A percentile compares a stretch with the other conserved stretches of the same genome.
Conservation (phyloP, 1,140 invertebrate species). For the Penaeus vannamei region DNA sequence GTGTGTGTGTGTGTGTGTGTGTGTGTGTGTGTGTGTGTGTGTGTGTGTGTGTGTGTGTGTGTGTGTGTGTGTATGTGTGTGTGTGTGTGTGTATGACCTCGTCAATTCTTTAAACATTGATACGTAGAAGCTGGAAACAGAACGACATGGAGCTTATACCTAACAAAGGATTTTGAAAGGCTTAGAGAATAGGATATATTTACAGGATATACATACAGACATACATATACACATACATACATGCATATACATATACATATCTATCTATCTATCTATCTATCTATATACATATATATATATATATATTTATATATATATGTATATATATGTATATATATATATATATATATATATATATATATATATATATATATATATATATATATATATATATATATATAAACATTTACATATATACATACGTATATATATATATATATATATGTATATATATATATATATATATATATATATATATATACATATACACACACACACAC, state of each 20-base stretch:
- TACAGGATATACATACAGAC: constrained; percentile 7
- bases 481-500: background rate
- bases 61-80: constrained; percentile 14
- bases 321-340: background rate
- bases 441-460: background rate
- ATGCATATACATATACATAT: background rate
- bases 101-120: background rate
- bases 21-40: background rate
- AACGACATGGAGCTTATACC: too few species aligned
- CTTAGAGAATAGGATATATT: too few species aligned
- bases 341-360: constrained; percentile 26
- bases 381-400: constrained; percentile 11
- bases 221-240: background rate
- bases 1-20: background rate
- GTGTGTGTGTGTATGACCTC: background rate
- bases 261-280: background rate
- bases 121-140: too few species aligned
- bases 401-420: background rate
- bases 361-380: constrained; percentile 35
- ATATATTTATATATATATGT: background rate
- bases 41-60: too few species aligned
- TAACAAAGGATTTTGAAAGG: too few species aligned
- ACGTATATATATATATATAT: constrained; percentile 12
- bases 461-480: too few species aligned
- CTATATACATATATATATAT: background rate